A percentile compares a stretch with the other conserved stretches of the same genome.
Conservation (phyloP, 2,797 vertebrate species). For the Enteromius afrohamiltoni region DNA sequence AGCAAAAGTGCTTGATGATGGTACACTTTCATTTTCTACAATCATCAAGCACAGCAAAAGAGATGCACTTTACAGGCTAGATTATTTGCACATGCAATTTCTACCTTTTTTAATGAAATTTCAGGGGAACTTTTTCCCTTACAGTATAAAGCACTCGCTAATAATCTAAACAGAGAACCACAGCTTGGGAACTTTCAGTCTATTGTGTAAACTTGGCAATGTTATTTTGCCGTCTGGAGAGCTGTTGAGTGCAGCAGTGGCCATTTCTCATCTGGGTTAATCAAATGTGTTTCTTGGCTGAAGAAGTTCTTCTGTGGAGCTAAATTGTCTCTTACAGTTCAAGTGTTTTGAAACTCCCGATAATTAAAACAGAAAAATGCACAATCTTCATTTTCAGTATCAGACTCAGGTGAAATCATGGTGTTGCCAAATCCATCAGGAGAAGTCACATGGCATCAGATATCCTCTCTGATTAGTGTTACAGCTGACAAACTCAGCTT, state of each 20-base stretch:
- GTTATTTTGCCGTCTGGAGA: constrained; percentile 54
- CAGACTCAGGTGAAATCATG: neutral
- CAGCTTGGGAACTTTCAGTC: constrained; percentile 61
- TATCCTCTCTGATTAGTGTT: neutral
- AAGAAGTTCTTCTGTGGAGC: neutral
- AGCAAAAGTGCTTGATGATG: neutral
- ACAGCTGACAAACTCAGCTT: neutral
- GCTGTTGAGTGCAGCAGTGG: constrained; percentile 7
- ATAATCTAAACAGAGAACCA: constrained; percentile 28
- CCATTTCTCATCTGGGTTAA: constrained; percentile 19
- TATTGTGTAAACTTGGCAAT: constrained; percentile 56
- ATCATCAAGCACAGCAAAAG: neutral
- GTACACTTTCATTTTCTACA: neutral
- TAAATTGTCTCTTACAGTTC: constrained; percentile 50
- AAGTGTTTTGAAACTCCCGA: constrained; percentile 4
- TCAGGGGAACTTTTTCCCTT: neutral
- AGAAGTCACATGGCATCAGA: neutral
- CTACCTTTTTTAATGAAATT: neutral
- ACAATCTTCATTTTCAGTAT: neutral
- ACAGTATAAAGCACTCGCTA: constrained; percentile 4
- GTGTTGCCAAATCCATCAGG: neutral
- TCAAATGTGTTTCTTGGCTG: constrained; percentile 42
- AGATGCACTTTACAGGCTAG: neutral
- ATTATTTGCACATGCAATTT: neutral
- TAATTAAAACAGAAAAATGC: constrained; percentile 18